phyloP scores from a whole-genome alignment of 2,888 invertebrate species.

The Netelia melanura region DNA sequence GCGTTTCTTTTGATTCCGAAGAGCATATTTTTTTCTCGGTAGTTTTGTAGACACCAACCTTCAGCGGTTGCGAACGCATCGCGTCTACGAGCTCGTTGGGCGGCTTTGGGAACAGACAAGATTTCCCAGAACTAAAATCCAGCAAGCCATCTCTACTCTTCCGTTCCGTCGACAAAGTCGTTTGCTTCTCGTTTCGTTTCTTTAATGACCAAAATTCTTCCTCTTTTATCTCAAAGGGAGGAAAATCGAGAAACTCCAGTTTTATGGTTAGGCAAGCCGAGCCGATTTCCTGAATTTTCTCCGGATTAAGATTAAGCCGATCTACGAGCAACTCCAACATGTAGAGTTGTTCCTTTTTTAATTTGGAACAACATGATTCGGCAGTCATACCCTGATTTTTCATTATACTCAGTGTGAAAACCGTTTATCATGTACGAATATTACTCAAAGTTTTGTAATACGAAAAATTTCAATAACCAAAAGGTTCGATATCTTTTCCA shows the following conservation, averaged over 20 bases:
- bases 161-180: conserved; percentile 22
- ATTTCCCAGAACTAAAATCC: conserved; percentile 73
- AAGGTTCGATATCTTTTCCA: conserved; percentile 32
- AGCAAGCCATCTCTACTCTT: conserved; percentile 58
- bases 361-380: conserved; percentile 35
- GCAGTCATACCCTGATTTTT: conserved; percentile 41
- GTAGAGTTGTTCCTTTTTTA: conserved; percentile 73
- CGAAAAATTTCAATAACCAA: conserved; percentile 63
- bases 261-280: conserved; percentile 67
- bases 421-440: background rate
- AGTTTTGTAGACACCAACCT: conserved; percentile 67
- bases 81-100: conserved; percentile 70
- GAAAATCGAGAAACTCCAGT: conserved; percentile 75
- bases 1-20: conserved; percentile 38
- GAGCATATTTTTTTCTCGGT: conserved; percentile 41
- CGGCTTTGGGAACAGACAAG: conserved; percentile 73
- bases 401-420: conserved; percentile 10
- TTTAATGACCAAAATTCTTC: conserved; percentile 70
- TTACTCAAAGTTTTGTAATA: conserved; percentile 3
- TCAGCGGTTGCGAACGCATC: conserved; percentile 69
- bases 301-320: conserved; percentile 67
- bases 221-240: conserved; percentile 74
- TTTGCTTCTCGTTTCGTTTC: conserved; percentile 51
- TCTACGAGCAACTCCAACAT: conserved; percentile 75
- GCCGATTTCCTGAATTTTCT: conserved; percentile 64